Evolutionary conservation across 2,888 invertebrate genomes (phyloP).

Genomic region (Epistrophe eligans): DNA sequence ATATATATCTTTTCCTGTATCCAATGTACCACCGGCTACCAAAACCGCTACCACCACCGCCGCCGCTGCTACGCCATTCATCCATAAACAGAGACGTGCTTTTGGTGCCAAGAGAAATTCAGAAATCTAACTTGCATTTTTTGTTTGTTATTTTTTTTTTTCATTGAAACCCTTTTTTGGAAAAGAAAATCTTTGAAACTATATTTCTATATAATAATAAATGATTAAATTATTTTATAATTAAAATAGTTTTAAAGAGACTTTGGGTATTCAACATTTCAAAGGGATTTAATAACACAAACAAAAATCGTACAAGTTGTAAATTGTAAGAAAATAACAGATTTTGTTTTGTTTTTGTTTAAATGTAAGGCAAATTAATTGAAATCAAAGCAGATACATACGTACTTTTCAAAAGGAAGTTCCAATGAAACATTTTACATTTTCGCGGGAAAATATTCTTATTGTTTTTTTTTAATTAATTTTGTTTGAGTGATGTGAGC

Average conservation of each 20-base stretch:
- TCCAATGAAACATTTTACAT: background rate
- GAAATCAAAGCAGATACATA: background rate
- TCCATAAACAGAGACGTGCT: slow-evolving; percentile 14
- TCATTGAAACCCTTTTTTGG: background rate
- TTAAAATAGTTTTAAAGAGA: slow-evolving; percentile 42
- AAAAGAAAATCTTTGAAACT: slow-evolving; percentile 24
- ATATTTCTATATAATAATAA: background rate
- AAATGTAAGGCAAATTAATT: background rate
- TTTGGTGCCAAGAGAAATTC: background rate
- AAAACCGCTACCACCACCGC: background rate
- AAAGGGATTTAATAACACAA: slow-evolving; percentile 2
- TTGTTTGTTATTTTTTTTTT: too few relatives aligned
- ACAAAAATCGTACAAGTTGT: background rate
- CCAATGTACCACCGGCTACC: too few relatives aligned
- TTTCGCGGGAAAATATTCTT: too few relatives aligned
- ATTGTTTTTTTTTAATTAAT: too few relatives aligned
- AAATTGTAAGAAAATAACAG: background rate
- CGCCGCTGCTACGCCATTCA: accelerated
- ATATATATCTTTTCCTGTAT: background rate
- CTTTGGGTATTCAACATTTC: background rate
- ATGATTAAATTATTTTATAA: slow-evolving; percentile 46
- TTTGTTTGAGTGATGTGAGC: too few relatives aligned
- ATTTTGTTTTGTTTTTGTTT: background rate
- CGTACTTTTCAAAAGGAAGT: background rate
- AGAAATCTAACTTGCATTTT: background rate